A percentile compares a stretch with the other conserved stretches of the same genome.
Conservation (phyloP, 64 coral and sea anemone species). For the Orbicella faveolata region DNA sequence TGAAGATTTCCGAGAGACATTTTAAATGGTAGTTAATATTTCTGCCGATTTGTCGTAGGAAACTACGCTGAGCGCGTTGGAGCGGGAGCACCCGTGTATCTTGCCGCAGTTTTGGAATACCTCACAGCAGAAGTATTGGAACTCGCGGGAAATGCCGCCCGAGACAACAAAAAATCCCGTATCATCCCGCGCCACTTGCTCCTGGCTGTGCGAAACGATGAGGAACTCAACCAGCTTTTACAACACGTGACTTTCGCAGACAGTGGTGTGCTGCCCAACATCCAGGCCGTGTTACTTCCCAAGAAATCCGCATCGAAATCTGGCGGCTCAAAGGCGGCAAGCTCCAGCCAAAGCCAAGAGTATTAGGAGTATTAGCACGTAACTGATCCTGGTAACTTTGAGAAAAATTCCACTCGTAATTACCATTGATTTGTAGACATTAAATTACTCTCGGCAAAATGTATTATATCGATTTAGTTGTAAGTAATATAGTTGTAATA, state of each 20-base stretch:
- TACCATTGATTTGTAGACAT: no score
- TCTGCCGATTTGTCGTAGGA: neutral
- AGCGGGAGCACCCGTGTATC: conserved; percentile 70
- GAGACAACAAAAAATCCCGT: conserved; percentile 79
- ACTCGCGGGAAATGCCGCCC: conserved; percentile 79
- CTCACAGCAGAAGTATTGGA: conserved; percentile 73
- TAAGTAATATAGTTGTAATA: no score
- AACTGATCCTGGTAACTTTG: no score
- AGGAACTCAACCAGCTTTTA: conserved; percentile 76
- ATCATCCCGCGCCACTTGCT: conserved; percentile 82
- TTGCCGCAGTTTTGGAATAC: conserved; percentile 77
- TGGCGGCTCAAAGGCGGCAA: conserved; percentile 28
- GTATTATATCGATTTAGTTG: no score
- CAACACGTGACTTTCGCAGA: conserved; percentile 68
- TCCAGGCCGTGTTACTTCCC: conserved; percentile 70
- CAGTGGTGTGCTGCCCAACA: conserved; percentile 78
- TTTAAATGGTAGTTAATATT: neutral
- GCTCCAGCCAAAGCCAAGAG: conserved; percentile 73
- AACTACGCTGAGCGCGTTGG: conserved; percentile 71
- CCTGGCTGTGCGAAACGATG: conserved; percentile 78
- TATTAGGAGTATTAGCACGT: conserved; percentile 58
- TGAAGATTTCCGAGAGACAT: neutral
- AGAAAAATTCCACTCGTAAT: no score
- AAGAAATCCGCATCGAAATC: conserved; percentile 64
- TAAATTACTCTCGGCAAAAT: no score